Conservation (phyloP, 2,888 invertebrate genomes). For the Exephanes ischioxanthus region DNA sequence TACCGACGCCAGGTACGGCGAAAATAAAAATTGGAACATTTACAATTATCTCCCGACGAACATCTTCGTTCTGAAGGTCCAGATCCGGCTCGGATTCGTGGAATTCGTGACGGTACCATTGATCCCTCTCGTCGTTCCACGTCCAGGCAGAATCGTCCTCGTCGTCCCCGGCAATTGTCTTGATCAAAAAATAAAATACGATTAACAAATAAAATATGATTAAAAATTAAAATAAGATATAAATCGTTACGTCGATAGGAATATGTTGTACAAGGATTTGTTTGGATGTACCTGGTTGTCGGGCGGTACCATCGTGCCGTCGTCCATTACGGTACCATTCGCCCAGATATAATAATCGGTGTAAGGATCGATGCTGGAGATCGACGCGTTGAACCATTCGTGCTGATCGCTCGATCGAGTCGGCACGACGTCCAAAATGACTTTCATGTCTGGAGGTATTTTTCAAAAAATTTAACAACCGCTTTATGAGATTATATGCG, state of each 20-base stretch:
- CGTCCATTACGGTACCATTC: conserved; percentile 69
- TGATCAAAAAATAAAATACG: conserved; percentile 76
- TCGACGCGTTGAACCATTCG: conserved; percentile 77
- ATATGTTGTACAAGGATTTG: not conserved
- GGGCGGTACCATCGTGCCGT: conserved; percentile 87
- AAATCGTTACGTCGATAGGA: not conserved
- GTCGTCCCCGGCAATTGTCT: conserved; percentile 88
- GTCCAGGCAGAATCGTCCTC: conserved; percentile 89
- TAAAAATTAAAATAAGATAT: not conserved
- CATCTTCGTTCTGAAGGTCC: conserved; percentile 90
- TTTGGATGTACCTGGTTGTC: conserved; percentile 90
- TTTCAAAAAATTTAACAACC: conserved; percentile 2
- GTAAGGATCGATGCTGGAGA: conserved; percentile 67
- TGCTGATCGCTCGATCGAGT: conserved; percentile 80
- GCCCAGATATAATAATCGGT: conserved; percentile 79
- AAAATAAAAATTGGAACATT: not conserved
- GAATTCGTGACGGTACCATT: conserved; percentile 94
- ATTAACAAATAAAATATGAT: too few relatives aligned
- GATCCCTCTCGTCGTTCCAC: conserved; percentile 88
- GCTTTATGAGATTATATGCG: not conserved
- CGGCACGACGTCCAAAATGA: conserved; percentile 80
- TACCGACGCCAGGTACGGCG: not conserved
- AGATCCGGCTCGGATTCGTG: conserved; percentile 92
- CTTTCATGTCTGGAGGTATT: conserved; percentile 74
- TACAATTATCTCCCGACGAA: conserved; percentile 81